Base-by-base conservation (phyloP, 2,797 vertebrate species). In the Silurus lanzhouensis region DNA sequence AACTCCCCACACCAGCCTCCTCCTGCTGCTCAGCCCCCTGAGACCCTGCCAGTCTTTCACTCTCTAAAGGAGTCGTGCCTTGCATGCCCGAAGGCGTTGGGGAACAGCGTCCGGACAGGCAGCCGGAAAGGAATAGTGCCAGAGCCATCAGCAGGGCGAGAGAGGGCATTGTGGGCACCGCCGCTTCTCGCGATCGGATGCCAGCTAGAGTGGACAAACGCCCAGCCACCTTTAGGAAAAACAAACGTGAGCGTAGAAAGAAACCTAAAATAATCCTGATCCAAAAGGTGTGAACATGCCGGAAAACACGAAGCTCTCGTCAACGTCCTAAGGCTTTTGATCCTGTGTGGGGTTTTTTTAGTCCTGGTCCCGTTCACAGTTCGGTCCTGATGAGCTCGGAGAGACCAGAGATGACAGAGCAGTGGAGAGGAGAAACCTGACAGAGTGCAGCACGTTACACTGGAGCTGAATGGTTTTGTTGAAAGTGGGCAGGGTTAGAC, bases 91-190 rank as follows among this genome's bases (percentile, higher is more conserved):
- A 0, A 61, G 87, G 83, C 25, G 95, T 95, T 8, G 96, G 96
- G 75, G 96, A 97, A 89, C 96, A 85, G 1, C 85, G 91, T 81
- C 94, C 92, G 90, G 94, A 94, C 91, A 93, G 92, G 93, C 96
- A 93, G 92, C 95, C 93, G 89, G 94, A 92, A 88, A 95, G 93
- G 89, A 96, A 90, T 66, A 83, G 55, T 44, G 72, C 57, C 44
- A 82, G 78, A 81, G 83, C 92, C 86, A 93, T 91, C 85, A 96
- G 92, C 91, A 95, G 92, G 88, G 95, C 82, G n/a, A 87, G 92
- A 90, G 94, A 94, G 93, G 94, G 94, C 96, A 97, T 97, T 94
- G 95, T 97, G 95, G 77, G 86, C 31, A 82, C 66, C 19, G 81
- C 61, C 52, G 52, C 80, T 85, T 84, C 84, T 72, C 48, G 78